Conservation (phyloP, 2,888 invertebrate genomes). For the Icerya purchasi region DNA sequence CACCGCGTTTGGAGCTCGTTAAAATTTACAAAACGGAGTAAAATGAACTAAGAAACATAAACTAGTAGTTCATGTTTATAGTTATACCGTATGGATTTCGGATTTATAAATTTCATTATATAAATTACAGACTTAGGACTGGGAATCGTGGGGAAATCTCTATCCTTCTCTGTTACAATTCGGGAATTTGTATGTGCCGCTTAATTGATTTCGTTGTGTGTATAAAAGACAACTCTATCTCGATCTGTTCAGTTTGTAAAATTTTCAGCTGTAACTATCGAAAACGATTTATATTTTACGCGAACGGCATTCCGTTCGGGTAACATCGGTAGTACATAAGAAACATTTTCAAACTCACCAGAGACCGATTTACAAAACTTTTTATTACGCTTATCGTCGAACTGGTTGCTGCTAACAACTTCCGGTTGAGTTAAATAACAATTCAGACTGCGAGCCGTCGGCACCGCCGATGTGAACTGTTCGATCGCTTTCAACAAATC, state of each 20-base stretch:
- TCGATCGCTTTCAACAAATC: conserved; percentile 77
- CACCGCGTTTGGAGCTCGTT: background rate
- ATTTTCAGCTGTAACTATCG: no score
- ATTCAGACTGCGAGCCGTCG: no score
- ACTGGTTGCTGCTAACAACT: background rate
- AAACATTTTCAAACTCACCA: background rate
- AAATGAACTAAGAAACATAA: background rate
- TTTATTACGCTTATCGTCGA: background rate
- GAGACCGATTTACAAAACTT: background rate
- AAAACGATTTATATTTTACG: no score
- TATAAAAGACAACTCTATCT: no score
- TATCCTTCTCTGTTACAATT: no score
- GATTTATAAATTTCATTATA: background rate
- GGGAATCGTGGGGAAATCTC: no score
- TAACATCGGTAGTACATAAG: no score
- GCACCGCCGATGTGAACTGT: conserved; percentile 38
- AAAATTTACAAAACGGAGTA: background rate
- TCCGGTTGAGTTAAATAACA: conserved; percentile 2
- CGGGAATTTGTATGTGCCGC: no score
- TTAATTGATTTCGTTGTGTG: no score
- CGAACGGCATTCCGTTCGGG: no score
- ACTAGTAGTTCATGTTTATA: background rate
- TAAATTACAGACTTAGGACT: no score
- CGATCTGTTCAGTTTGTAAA: no score
- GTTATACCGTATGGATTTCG: background rate